Evolutionary conservation across 2,888 invertebrate genomes (phyloP), one percentile per base, ranked within the genome.

Genomic region (Netelia melanura): DNA sequence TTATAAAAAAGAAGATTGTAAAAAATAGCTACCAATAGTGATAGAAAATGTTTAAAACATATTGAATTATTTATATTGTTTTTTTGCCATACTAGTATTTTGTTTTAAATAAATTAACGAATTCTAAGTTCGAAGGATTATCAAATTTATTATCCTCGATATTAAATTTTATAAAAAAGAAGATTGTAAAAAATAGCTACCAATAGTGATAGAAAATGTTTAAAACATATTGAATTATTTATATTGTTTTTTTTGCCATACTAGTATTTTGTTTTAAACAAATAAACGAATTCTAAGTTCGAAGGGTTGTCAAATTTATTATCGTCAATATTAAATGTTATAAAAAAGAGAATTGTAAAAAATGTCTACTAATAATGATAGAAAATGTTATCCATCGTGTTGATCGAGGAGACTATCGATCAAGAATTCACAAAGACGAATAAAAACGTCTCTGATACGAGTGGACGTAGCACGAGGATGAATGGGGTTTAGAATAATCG

Each of bases 401-500:
- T 1, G 48, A 25, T 44, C 48, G 25, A 14, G 25, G 38, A 11
- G 21, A 38, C 17, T 74, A 58, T 48, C 71, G 68, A 68, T 74
- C 65, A 58, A 38, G 23, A 52, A 38, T 56, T 25, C 56, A n/a
- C 44, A 9, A 30, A 52, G 52, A 62, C 25, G 43, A 44, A 61
- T 77, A n/a, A 68, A 77, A 25, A 44, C 14, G 72, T 62, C 64
- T 65, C n/a, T 9, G 58, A 48, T 62, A 17, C 58, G 11, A 0
- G 54, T n/a, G 61, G 61, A 23, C 38, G 62, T 71, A 70, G 64
- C 68, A 64, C 62, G 67, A 52, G 68, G 68, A 77, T 83, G 23
- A 61, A 67, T 72, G 30, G 58, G 61, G 67, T 68, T 68, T 68
- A 62, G 38, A 76, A 80, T 80, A 74, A 85, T 75, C 71, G 56